Percentiles rank a stretch among this genome's conserved stretches.
Conservation (phyloP, 2,888 invertebrate genomes). For the Acrocyrtus sp. region DNA sequence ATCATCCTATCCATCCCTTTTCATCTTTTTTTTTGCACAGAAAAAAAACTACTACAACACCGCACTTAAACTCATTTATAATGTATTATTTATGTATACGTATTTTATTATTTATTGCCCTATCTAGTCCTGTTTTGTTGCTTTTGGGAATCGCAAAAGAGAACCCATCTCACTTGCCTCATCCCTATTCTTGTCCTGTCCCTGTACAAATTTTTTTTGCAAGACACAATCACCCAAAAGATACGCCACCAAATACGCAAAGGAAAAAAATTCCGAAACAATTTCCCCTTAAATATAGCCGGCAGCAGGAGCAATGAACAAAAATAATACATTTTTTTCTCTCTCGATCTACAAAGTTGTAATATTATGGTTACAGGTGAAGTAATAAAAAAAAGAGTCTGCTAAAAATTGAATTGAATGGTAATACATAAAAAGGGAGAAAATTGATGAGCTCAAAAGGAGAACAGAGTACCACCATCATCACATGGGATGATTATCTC, state of each 20-base stretch:
- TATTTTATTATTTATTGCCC: slow-evolving; percentile 14
- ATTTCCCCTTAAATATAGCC: background rate
- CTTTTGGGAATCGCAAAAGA: slow-evolving; percentile 26
- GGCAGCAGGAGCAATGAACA: background rate
- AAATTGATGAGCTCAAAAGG: too few relatives aligned
- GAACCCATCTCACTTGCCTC: too few relatives aligned
- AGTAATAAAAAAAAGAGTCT: too few relatives aligned
- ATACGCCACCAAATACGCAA: background rate
- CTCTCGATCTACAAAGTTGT: background rate
- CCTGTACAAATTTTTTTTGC: background rate
- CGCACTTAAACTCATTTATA: too few relatives aligned
- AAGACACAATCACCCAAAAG: slow-evolving; percentile 1
- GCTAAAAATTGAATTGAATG: too few relatives aligned
- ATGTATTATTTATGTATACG: background rate
- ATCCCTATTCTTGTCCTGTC: slow-evolving; percentile 21
- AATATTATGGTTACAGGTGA: background rate
- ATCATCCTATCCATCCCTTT: background rate
- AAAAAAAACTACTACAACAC: too few relatives aligned
- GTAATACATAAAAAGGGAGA: too few relatives aligned
- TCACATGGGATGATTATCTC: too few relatives aligned
- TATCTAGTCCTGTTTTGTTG: too few relatives aligned
- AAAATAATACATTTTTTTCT: background rate
- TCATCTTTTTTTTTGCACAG: background rate
- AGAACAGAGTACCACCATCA: too few relatives aligned
- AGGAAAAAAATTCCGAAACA: background rate